A percentile compares a stretch with the other conserved stretches of the same genome.
phyloP scores from a whole-genome alignment of 2,888 invertebrate genomes.

The Heliconius sara region DNA sequence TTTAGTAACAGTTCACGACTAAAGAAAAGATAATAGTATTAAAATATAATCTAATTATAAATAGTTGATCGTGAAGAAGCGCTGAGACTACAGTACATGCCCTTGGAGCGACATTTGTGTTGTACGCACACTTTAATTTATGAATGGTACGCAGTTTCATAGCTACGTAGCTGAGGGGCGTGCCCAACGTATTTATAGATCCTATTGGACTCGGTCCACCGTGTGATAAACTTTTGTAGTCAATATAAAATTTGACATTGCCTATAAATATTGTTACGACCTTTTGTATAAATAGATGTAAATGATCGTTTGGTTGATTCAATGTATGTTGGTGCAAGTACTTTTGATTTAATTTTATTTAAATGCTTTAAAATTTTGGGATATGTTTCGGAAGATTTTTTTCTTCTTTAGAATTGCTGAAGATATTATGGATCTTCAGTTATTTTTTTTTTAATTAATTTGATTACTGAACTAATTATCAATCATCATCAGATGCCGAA shows the following conservation, averaged over 20 bases:
- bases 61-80: conserved; percentile 31
- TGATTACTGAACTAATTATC: too few relatives aligned
- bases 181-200: conserved; percentile 60
- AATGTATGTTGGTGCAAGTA: background rate
- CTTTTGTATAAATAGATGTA: conserved; percentile 18
- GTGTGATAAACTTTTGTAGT: conserved; percentile 45
- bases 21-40: conserved; percentile 3
- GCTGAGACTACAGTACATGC: conserved; percentile 46
- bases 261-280: conserved; percentile 51
- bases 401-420: background rate
- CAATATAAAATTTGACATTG: conserved; percentile 46
- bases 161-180: conserved; percentile 65
- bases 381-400: background rate
- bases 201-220: conserved; percentile 50
- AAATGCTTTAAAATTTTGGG: background rate
- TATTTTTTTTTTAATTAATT: too few relatives aligned
- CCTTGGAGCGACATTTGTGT: conserved; percentile 60
- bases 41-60: conserved; percentile 27
- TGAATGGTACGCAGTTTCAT: conserved; percentile 71
- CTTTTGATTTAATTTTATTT: background rate
- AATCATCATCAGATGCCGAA: too few relatives aligned
- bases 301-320: background rate
- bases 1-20: background rate
- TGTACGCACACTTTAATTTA: conserved; percentile 60
- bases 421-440: background rate